Evolutionary conservation across 2,113 vertebrate genomes (phyloP), one percentile per base, ranked within the genome.

Genomic region (Oreochromis niloticus): DNA sequence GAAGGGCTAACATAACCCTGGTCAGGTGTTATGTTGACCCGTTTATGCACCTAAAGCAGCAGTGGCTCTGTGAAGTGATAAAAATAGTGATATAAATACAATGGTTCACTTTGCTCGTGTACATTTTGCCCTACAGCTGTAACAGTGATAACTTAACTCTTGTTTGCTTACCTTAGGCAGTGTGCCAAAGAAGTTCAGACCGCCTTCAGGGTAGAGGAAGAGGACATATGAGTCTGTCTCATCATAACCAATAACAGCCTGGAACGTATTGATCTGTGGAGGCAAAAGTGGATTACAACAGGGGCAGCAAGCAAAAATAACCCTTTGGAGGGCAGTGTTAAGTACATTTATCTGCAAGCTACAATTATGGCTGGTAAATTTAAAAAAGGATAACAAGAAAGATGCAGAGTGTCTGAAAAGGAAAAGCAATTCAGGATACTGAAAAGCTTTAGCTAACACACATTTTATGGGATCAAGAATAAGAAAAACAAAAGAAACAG

Each of bases 201-300:
- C 97, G 0, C 95, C 96, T 0, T 93, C 68, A 0, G 99, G 99
- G 89, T 99, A 99, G 6, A 99, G 97, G 95, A 98, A 98, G 89
- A 99, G 93, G 50, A 95, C 94, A 2, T 98, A 99, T 8, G 97
- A 96, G 84, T 99, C 96, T 1, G 93, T 96, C 5, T 97, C 96
- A 17, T 98, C 94, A 4, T 97, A 99, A 27, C 97, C 98, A 80
- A 99, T 68, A 16, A 98, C 97, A 1, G 96, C 97, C 94, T 99
- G 99, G 96, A 99, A 99, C 5, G 98, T 99, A 91, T 99, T 99
- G 85, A 97, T 89, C 99, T 99, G 92, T 9, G 63, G 43, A 56
- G 36, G 84, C 22, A 79, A 32, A 52, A 32, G 2, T 46, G 2
- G 48, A 32, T 52, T 52, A 52, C 17, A 52, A 78, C 46, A 30